Conservation (phyloP, 1,140 invertebrate species). For the Nephila pilipes region DNA sequence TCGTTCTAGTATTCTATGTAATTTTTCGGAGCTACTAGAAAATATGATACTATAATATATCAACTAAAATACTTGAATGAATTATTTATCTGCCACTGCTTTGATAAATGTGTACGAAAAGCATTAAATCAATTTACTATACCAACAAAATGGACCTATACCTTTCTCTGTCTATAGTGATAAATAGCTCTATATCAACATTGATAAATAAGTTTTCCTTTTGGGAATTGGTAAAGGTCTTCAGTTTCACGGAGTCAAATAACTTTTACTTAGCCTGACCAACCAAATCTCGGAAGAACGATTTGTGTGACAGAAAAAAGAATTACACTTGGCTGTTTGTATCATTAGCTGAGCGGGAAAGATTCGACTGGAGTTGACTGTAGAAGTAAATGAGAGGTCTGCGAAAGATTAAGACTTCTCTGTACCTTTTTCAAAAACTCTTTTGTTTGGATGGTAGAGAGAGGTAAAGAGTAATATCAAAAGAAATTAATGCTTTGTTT, state of each 20-base stretch:
- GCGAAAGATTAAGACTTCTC: background rate
- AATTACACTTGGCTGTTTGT: background rate
- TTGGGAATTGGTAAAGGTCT: background rate
- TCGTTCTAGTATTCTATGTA: too few relatives aligned
- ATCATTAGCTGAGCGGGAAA: background rate
- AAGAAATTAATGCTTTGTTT: too few relatives aligned
- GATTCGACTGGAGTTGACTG: background rate
- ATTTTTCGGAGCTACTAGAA: too few relatives aligned
- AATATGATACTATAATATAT: too few relatives aligned
- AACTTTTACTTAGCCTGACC: background rate
- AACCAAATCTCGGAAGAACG: background rate
- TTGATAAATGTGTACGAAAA: background rate
- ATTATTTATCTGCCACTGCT: background rate
- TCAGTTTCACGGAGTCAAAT: background rate
- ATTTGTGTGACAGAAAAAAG: background rate
- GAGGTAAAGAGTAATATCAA: too few relatives aligned
- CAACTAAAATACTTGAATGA: background rate
- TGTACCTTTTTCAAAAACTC: too few relatives aligned
- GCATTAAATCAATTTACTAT: background rate
- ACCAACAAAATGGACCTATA: background rate
- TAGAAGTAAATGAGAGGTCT: background rate
- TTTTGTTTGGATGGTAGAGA: too few relatives aligned
- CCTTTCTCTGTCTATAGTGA: background rate
- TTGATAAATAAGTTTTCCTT: conserved; percentile 3
- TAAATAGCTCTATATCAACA: background rate